phyloP scores from a whole-genome alignment of 2,888 invertebrate genomes.

The Megastigmus dorsalis region DNA sequence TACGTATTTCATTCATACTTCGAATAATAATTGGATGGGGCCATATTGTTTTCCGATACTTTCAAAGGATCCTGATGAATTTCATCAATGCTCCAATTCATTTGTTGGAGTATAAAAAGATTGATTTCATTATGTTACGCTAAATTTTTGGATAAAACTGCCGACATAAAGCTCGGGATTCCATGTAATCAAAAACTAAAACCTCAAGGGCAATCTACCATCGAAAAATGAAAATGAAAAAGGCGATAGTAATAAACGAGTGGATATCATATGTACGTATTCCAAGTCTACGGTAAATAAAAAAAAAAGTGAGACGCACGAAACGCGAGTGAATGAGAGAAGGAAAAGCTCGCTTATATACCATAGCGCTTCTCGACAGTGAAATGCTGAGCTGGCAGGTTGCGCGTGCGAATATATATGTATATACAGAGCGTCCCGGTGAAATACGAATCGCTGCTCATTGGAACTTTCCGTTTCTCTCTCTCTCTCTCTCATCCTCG shows the following conservation, averaged over 20 bases:
- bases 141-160: too few relatives aligned
- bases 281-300: slow-evolving; percentile 49
- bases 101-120: too few relatives aligned
- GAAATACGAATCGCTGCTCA: slow-evolving; percentile 64
- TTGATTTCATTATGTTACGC: too few relatives aligned
- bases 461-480: slow-evolving; percentile 62
- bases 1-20: too few relatives aligned
- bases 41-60: too few relatives aligned
- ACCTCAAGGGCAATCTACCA: not conserved
- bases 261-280: slow-evolving; percentile 13
- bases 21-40: too few relatives aligned
- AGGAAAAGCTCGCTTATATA: slow-evolving; percentile 9
- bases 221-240: too few relatives aligned
- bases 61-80: too few relatives aligned
- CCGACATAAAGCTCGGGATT: too few relatives aligned
- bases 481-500: slow-evolving; percentile 35
- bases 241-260: slow-evolving; percentile 20
- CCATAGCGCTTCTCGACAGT: slow-evolving; percentile 55
- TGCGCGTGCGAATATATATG: slow-evolving; percentile 44
- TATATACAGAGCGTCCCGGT: slow-evolving; percentile 55
- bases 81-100: too few relatives aligned
- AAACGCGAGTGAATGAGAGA: slow-evolving; percentile 21
- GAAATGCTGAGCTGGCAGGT: slow-evolving; percentile 66
- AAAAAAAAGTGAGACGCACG: not conserved
- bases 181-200: too few relatives aligned